These are phyloP conservation scores for Dryococelus australis DNA, from an alignment of 2,888 invertebrate species.

Conservation along the genomic window DNA sequence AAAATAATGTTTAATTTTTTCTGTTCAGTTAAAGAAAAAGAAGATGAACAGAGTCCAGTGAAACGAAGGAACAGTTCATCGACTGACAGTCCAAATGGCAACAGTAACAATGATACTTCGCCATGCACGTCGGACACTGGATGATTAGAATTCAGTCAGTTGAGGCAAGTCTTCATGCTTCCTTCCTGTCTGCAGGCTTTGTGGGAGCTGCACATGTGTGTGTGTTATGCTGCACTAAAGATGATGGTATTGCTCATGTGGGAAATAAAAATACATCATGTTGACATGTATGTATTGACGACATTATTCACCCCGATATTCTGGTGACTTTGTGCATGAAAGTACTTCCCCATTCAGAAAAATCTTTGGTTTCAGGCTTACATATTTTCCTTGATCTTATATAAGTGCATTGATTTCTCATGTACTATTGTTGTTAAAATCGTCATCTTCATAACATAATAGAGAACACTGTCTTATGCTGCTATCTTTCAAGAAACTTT, in stretches of 20 bases:
- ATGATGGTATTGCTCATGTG: not conserved
- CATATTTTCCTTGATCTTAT: too few relatives aligned
- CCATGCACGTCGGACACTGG: conserved; percentile 70
- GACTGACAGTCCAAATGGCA: conserved; percentile 63
- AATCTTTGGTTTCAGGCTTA: too few relatives aligned
- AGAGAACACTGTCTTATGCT: too few relatives aligned
- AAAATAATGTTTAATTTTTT: conserved; percentile 51
- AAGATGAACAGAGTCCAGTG: conserved; percentile 44
- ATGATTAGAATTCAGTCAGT: conserved; percentile 46
- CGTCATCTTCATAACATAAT: too few relatives aligned
- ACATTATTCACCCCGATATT: not conserved
- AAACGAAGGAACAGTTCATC: conserved; percentile 60
- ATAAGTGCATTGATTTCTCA: too few relatives aligned
- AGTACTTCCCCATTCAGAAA: too few relatives aligned
- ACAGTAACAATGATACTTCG: conserved; percentile 70
- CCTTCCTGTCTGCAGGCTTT: not conserved
- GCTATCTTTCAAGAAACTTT: too few relatives aligned
- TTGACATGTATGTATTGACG: not conserved
- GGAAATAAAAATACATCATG: not conserved
- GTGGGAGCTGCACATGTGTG: not conserved
- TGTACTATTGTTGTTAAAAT: too few relatives aligned
- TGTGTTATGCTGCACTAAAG: not conserved
- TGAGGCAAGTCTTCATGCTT: not conserved
- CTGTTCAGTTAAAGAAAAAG: conserved; percentile 38
- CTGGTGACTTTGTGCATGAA: too few relatives aligned